phyloP scores from a whole-genome alignment of 2,113 vertebrate species.

The Scatophagus argus region DNA sequence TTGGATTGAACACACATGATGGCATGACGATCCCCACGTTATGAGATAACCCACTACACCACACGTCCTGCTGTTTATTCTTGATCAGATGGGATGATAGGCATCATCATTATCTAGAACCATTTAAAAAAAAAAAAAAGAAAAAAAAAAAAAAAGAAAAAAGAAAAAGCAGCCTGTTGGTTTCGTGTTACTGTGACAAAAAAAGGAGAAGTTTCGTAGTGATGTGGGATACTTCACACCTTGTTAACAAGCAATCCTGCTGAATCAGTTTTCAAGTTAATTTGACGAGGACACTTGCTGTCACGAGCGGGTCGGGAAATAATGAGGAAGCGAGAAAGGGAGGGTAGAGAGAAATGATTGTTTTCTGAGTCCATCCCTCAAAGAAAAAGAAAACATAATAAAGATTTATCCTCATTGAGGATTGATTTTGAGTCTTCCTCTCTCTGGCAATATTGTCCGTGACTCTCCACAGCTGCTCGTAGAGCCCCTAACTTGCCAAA shows the following conservation, averaged over 20 bases:
- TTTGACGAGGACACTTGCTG: constrained; percentile 78
- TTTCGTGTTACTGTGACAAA: constrained; percentile 67
- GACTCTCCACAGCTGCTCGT: constrained; percentile 55
- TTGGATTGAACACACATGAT: constrained; percentile 62
- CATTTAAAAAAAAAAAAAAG: too few relatives aligned
- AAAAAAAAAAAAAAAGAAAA: too few relatives aligned
- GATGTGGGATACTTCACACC: constrained; percentile 72
- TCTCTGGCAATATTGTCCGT: constrained; percentile 68
- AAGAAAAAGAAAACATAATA: constrained; percentile 63
- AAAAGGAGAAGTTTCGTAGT: constrained; percentile 62
- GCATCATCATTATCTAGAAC: constrained; percentile 68
- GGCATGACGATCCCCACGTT: constrained; percentile 60
- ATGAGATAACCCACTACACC: constrained; percentile 53
- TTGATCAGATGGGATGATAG: constrained; percentile 62
- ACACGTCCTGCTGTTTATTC: constrained; percentile 47
- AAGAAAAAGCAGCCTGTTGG: constrained; percentile 79
- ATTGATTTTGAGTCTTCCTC: constrained; percentile 78
- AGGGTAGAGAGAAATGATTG: constrained; percentile 75
- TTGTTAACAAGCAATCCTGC: constrained; percentile 76
- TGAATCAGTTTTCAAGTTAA: constrained; percentile 76
- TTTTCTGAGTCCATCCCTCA: constrained; percentile 77
- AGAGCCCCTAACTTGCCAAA: constrained; percentile 41
- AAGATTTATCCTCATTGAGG: constrained; percentile 79
- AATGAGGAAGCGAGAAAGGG: constrained; percentile 69
- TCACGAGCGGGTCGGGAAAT: constrained; percentile 69